Conservation (phyloP, 2,888 invertebrate species). For the Torymus auratus region DNA sequence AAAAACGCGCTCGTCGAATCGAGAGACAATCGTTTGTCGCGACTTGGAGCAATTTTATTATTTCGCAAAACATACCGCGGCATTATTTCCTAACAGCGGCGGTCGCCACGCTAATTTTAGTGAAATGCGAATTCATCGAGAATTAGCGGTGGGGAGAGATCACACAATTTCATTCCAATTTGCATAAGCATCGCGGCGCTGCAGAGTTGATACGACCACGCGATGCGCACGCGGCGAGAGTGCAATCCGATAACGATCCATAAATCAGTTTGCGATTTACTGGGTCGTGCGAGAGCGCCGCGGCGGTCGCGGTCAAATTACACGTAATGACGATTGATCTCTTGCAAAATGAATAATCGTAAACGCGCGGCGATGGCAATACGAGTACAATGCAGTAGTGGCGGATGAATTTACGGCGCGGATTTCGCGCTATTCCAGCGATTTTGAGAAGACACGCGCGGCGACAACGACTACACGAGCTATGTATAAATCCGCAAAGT, state of each 20-base stretch:
- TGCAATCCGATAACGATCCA: constrained; percentile 39
- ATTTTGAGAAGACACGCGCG: too few species aligned
- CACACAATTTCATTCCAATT: constrained; percentile 45
- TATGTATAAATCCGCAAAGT: too few species aligned
- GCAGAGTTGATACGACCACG: too few species aligned
- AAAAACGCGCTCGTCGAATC: neutral
- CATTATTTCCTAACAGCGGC: constrained; percentile 16
- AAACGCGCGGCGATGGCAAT: too few species aligned
- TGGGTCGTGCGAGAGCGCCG: neutral
- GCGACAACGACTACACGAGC: too few species aligned
- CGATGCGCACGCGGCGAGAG: neutral
- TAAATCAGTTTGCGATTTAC: constrained; percentile 39
- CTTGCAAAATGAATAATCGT: too few species aligned
- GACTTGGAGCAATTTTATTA: constrained; percentile 40
- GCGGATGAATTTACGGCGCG: too few species aligned
- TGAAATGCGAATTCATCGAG: constrained; percentile 42
- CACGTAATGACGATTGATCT: constrained; percentile 2
- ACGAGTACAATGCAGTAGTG: too few species aligned
- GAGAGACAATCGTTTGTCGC: constrained; percentile 36
- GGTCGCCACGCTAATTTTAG: neutral
- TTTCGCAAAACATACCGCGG: constrained; percentile 30
- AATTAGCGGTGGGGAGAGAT: too few species aligned
- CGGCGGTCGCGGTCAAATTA: constrained; percentile 19
- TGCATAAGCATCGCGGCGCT: constrained; percentile 18
- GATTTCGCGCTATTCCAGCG: too few species aligned